These are phyloP conservation scores for Hiodon tergisus DNA, from an alignment of 2,113 vertebrate species.

Conservation along the genomic window DNA sequence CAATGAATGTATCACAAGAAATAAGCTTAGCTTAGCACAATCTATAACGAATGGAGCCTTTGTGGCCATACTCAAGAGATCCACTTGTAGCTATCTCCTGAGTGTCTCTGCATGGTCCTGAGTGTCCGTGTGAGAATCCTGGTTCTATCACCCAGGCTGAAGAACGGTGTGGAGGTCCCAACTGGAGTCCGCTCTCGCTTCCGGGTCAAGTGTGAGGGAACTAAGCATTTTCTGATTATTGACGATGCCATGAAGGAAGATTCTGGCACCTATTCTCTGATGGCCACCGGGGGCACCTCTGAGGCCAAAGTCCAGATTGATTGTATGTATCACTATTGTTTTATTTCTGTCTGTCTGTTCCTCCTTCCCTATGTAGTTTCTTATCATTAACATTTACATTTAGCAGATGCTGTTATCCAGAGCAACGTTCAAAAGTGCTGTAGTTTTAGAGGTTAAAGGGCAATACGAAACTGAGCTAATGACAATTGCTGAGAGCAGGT, in stretches of 20 bases:
- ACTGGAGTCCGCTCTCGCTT: conserved; percentile 82
- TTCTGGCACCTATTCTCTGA: conserved; percentile 81
- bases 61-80: too few relatives aligned
- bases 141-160: conserved; percentile 70
- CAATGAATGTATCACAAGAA: too few relatives aligned
- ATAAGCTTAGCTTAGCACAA: too few relatives aligned
- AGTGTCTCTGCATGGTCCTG: neutral
- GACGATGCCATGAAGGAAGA: conserved; percentile 85
- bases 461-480: too few relatives aligned
- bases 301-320: conserved; percentile 77
- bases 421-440: too few relatives aligned
- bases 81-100: neutral
- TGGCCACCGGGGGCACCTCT: conserved; percentile 86
- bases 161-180: conserved; percentile 86
- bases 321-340: conserved; percentile 60
- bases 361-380: neutral
- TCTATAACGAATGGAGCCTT: too few relatives aligned
- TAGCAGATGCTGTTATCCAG: too few relatives aligned
- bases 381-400: neutral
- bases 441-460: too few relatives aligned
- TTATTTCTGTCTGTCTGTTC: neutral
- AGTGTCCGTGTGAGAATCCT: neutral
- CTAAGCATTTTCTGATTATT: conserved; percentile 84
- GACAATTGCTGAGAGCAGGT: too few relatives aligned
- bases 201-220: conserved; percentile 80